Percentiles rank a stretch among this genome's conserved stretches.
phyloP scores from a whole-genome alignment of 2,113 vertebrate genomes.

The Apus apus region DNA sequence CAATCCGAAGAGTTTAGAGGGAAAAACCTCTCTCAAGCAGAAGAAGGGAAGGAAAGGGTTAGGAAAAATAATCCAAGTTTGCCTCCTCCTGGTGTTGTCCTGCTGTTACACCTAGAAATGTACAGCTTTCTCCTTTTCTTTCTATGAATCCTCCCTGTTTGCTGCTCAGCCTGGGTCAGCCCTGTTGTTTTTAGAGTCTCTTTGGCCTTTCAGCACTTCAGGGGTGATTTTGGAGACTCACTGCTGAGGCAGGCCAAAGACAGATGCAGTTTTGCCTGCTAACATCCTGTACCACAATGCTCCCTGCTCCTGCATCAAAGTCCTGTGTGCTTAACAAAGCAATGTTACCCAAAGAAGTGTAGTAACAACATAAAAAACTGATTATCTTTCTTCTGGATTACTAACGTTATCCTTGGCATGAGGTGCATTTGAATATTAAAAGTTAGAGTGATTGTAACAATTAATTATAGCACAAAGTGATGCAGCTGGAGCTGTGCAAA shows the following conservation, averaged over 20 bases:
- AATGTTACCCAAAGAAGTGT: background rate
- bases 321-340: background rate
- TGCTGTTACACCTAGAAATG: background rate
- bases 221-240: background rate
- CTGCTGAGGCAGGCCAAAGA: background rate
- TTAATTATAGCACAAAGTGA: background rate
- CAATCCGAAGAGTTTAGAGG: background rate
- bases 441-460: background rate
- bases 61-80: background rate
- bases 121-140: background rate
- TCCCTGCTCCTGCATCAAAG: background rate
- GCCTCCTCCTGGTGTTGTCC: background rate
- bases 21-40: background rate
- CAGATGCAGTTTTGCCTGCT: background rate
- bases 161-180: background rate
- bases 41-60: background rate
- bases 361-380: background rate
- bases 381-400: background rate
- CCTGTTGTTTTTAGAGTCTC: background rate
- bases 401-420: background rate
- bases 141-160: background rate
- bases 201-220: background rate
- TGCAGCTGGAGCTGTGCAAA: background rate
- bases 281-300: rapidly evolving
- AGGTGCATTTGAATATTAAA: background rate